Evolutionary conservation across 2,888 invertebrate genomes (phyloP).

Genomic region (Nasonovia ribisnigri): DNA sequence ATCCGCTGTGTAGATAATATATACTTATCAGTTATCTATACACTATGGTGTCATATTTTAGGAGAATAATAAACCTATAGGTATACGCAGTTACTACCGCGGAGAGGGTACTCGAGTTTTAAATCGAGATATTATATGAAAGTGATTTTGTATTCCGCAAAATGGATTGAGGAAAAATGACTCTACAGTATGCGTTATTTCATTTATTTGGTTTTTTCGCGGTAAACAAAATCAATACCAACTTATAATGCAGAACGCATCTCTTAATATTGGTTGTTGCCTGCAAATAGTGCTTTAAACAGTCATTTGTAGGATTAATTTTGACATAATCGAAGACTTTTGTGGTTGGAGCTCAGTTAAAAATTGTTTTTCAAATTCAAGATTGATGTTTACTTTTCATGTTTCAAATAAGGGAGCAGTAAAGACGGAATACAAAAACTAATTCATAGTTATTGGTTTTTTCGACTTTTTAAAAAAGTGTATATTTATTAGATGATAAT

Average conservation of each 20-base stretch:
- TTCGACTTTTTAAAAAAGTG: not conserved
- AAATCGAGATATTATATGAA: not conserved
- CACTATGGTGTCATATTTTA: not conserved
- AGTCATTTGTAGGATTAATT: not conserved
- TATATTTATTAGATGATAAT: not conserved
- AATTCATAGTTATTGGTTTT: not conserved
- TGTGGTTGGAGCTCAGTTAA: not conserved
- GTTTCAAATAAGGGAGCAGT: not conserved
- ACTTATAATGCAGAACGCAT: not conserved
- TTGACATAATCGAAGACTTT: not conserved
- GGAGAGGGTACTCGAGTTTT: not conserved
- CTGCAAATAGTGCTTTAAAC: not conserved
- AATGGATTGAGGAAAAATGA: not conserved
- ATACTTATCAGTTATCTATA: not conserved
- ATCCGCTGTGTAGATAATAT: not conserved
- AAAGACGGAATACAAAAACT: not conserved
- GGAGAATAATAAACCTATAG: not conserved
- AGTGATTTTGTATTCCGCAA: not conserved
- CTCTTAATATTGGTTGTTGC: not conserved
- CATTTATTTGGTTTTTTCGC: not conserved
- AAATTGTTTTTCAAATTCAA: not conserved
- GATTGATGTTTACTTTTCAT: not conserved
- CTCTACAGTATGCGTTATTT: not conserved
- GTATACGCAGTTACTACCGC: not conserved
- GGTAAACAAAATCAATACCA: not conserved